These are phyloP conservation scores for Drosophila navojoa DNA, from an alignment of 1,140 invertebrate genomes.

Conservation along the genomic window DNA sequence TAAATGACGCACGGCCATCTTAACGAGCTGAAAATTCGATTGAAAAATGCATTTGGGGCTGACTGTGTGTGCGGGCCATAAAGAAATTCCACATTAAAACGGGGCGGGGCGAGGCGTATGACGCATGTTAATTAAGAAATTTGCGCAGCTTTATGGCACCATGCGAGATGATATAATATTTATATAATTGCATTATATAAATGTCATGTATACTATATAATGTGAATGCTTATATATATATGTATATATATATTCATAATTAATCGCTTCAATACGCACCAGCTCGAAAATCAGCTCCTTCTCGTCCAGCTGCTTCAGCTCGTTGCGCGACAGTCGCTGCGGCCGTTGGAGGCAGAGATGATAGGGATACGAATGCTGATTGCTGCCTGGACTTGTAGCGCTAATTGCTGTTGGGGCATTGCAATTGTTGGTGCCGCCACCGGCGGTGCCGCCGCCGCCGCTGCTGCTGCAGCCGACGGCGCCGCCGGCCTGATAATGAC, in stretches of 20 bases:
- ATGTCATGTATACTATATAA: too few relatives aligned
- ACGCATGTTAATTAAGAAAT: constrained; percentile 30
- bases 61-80: constrained; percentile 5
- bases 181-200: neutral
- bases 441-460: too few relatives aligned
- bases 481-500: constrained; percentile 67
- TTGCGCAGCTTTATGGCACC: neutral
- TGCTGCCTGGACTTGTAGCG: constrained; percentile 12
- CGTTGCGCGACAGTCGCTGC: constrained; percentile 90
- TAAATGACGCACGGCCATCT: constrained; percentile 18
- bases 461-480: constrained; percentile 47
- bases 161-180: neutral
- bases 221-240: neutral
- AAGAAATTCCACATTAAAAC: constrained; percentile 14
- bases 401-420: constrained; percentile 1
- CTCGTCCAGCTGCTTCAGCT: constrained; percentile 94
- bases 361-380: constrained; percentile 59
- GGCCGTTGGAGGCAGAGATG: constrained; percentile 84
- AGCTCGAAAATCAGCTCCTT: constrained; percentile 97
- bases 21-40: constrained; percentile 33
- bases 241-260: neutral
- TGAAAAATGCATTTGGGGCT: constrained; percentile 24
- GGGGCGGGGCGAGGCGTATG: constrained; percentile 49
- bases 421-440: constrained; percentile 37
- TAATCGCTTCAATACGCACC: constrained; percentile 85